Conservation (phyloP, 2,113 vertebrate species). For the Athene cunicularia region DNA sequence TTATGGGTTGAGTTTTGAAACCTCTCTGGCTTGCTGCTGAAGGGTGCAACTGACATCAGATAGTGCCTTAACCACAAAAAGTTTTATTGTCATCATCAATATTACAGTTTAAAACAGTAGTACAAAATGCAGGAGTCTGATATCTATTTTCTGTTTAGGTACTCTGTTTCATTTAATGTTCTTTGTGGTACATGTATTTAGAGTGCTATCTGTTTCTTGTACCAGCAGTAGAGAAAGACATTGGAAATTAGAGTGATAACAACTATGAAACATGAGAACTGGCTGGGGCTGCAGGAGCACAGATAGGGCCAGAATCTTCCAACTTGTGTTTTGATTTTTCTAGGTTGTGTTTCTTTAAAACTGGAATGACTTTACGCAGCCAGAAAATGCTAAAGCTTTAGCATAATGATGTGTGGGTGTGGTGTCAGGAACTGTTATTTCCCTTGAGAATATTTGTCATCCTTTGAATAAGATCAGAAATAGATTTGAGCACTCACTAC, state of each 20-base stretch:
- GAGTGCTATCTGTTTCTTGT: neutral
- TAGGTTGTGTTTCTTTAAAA: constrained; percentile 37
- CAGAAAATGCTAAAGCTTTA: constrained; percentile 38
- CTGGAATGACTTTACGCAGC: neutral
- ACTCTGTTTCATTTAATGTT: neutral
- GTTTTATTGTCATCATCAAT: neutral
- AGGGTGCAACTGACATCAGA: neutral
- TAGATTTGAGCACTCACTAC: neutral
- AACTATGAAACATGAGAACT: neutral
- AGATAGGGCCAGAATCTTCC: neutral
- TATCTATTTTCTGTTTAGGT: neutral
- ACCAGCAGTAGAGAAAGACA: neutral
- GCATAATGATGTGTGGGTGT: constrained; percentile 61
- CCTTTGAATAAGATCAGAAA: constrained; percentile 55
- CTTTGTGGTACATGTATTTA: neutral
- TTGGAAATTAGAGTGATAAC: neutral
- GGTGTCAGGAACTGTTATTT: constrained; percentile 66
- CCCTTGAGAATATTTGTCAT: constrained; percentile 67
- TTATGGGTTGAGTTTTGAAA: neutral
- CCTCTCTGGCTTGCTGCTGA: neutral
- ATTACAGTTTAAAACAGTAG: neutral
- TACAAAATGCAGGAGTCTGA: neutral
- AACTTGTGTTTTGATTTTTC: neutral
- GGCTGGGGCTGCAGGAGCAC: neutral
- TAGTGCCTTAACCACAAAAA: neutral